Evolutionary conservation across 2,113 vertebrate species (phyloP), one percentile per base, ranked within the genome.

Genomic region (Camelus bactrianus): DNA sequence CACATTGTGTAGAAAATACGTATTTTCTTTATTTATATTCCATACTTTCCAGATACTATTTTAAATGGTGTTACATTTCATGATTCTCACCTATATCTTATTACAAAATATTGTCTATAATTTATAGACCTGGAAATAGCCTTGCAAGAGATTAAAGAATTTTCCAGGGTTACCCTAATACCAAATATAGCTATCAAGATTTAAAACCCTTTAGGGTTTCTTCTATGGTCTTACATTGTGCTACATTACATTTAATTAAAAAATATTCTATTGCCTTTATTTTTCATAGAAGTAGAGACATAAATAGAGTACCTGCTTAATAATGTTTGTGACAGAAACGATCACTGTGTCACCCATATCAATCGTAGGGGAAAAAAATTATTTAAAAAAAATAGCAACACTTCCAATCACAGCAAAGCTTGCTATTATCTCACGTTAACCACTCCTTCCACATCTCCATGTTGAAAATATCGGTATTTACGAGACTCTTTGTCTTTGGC

Each of bases 381-480:
- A 11, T 35, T 3, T 16, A 54, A n/a, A 75, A 73, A 9, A 11
- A 32, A 38, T 50, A 9, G 50, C 69, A 56, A 6, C 32, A 24
- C 48, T 87, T 77, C 19, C 24, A 79, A 70, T 81, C 32, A 75
- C 6, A 69, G 46, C 24, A 54, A n/a, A 2, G 30, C 4, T 42
- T 79, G 54, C 32, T 48, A 38, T 67, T 60, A 65, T 54, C 19
- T 65, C 83, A 56, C 38, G 14, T 52, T 60, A 64, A 64, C 65
- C 86, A 15, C 1, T 54, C 0, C n/a, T 84, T 69, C 12, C 16
- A 30, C 13, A 56, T 65, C 89, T 91, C 65, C 64, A 73, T 86
- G 83, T 92, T 93, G 85, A 95, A 98, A 97, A 96, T 95, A 73
- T 89, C 0, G 0, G 19, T 93, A 56, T 92, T 96, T 90, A 60